Base-by-base conservation (phyloP, 2,797 vertebrate genomes). In the Phrynocephalus forsythii region DNA sequence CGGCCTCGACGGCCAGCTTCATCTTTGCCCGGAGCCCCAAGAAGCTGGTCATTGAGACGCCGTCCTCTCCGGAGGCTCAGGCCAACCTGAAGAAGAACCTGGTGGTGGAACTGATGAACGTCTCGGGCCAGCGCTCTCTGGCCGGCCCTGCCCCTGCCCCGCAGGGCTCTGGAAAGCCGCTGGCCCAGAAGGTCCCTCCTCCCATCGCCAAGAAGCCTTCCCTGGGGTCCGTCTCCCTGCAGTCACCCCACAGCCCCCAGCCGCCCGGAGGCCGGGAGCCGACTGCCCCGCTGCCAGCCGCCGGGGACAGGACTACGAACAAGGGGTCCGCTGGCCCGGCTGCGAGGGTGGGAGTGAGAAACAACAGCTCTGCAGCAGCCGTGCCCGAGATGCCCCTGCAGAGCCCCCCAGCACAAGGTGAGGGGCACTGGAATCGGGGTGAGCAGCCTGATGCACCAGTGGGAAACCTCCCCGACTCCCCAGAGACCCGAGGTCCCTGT, bases 191-290 rank as follows among this genome's bases (percentile, higher is more conserved):
- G 95, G 95, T 98, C 44, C 98, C 98, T 6, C 99, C 99, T 22
- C 98, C 98, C 0, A 97, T 99, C 52, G 98, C 99, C 93, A 99
- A 97, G 92, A 99, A 99, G 95, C 99, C 98, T 44, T 95, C 93
- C 0, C 92, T 94, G 1, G 94, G 92, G 38, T 83, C n/a, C 0
- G 96, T 88, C 71, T 90, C 2, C 3, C 83, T 28, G 82, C 96
- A 68, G 66, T 89, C 87, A 0, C 90, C 67, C 0, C 78, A 86
- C 72, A 94, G 88, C 93, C 91, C 96, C 4, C 87, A 92, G 89
- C 50, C 87, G 2, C 6, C 68, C 0, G 87, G 52, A 79, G 30
- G 5, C 16, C 96, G 93, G 66, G 92, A 38, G 0, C 18, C 18
- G 86, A 84, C 87, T 48, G 90, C 72, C 28, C 67, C 91, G 0